Base-by-base conservation (phyloP, 2,113 vertebrate genomes). In the Crocuta crocuta region DNA sequence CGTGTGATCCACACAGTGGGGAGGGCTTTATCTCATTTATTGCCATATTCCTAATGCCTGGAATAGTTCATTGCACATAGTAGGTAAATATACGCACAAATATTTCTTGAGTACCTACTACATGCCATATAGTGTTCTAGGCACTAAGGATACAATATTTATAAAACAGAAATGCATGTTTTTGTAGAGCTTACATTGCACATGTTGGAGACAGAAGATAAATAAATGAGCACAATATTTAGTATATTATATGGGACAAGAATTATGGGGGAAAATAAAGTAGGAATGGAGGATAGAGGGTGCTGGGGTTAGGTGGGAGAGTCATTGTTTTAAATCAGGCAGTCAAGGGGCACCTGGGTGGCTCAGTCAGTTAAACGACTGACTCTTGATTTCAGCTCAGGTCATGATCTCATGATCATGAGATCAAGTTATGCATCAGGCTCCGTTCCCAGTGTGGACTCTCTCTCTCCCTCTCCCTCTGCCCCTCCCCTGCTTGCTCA, bases 141-240 rank as follows among this genome's bases (percentile, higher is more conserved):
- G n/a, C 73, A 45, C n/a, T 92, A 55, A 2, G 50, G 28, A 97
- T 21, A 89, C 2, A 66, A 45, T 16, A 26, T 28, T 89, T 61
- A 50, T 86, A 66, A 84, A 86, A 78, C 15, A 86, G n/a, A 71
- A 94, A 82, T 66, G 1, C 39, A 58, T 81, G 35, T 43, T 93
- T 92, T 90, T 43, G 58, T 70, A n/a, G 50, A 28, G 5, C 90
- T 80, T 96, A 76, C 88, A 73, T 92, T 82, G 68, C 80, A 86
- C 19, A 87, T 65, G 43, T 73, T 16, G 45, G 74, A 79, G 78
- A 58, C n/a, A 89, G 12, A 95, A 73, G 86, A 35, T 35, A 35
- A 35, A 83, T 78, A 55, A 96, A 13, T 39, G 4, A 89, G 48
- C 88, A 31, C 3, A 21, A 4, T 82, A 65, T 93, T 83, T 91